Evolutionary conservation across 2,888 invertebrate species (phyloP), one percentile per base, ranked within the genome.

Genomic region (Choreutis nemorana): DNA sequence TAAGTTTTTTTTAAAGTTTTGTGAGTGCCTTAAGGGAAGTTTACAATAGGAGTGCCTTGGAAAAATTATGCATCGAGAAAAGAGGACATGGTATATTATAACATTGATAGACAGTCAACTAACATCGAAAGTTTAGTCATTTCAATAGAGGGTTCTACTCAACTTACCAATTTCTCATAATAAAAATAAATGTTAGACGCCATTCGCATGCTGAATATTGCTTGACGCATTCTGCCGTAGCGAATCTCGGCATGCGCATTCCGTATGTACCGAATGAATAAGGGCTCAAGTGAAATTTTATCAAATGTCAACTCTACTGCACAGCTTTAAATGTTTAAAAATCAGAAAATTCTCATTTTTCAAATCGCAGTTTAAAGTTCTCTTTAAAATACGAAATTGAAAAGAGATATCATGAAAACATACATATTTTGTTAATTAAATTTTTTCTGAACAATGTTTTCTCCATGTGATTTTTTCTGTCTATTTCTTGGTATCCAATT

Each of bases 221-320:
- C 50, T 55, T 60, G 67, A 53, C 68, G 67, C 67, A 70, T 64
- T 60, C 48, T 42, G 50, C 41, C 48, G 48, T 49, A 46, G 49
- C 40, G 48, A 34, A 34, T 55, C 45, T 49, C 36, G 61, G 38
- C 68, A 63, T 68, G 68, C 68, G 68, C 68, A 55, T 38, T 59
- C 36, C 42, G 29, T 30, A 32, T 47, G 7, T 50, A 34, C 45
- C 40, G 33, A 36, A 38, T 28, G 27, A 36, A 29, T 35, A 62
- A 60, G 46, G 47, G 33, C 55, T 31, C 54, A 44, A 40, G 45
- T 44, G 16, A 30, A 30, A 15, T 30, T 22, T 29, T 22, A 35
- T 15, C 15, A 9, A 31, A 39, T 12, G 8, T 9, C 12, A 23
- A 3, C 23, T 23, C 11, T 23, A 23, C 7, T 18, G 8, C 18